These are phyloP conservation scores for Melanaphis sacchari DNA, from an alignment of 1,140 invertebrate genomes.

Conservation along the genomic window DNA sequence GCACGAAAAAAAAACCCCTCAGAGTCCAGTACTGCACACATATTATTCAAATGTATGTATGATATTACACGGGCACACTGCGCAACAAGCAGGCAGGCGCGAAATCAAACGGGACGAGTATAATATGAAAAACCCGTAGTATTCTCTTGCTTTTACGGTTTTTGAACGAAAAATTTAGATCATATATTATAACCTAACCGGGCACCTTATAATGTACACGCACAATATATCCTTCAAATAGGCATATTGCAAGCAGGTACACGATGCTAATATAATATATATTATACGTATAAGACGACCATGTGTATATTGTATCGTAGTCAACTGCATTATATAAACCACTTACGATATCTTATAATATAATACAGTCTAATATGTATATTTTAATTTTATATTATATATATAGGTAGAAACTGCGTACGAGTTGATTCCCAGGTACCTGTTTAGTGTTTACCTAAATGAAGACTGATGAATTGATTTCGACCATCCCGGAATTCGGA, in stretches of 20 bases:
- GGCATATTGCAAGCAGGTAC: not conserved
- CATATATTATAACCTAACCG: not conserved
- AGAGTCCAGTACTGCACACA: not conserved
- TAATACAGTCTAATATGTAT: too few relatives aligned
- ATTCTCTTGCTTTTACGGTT: not conserved
- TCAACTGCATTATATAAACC: not conserved
- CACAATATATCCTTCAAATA: not conserved
- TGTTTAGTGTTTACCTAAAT: not conserved
- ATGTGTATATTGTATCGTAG: not conserved
- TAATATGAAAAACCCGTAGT: not conserved
- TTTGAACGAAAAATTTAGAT: slow-evolving; percentile 5
- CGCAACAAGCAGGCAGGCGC: not conserved
- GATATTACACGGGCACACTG: not conserved
- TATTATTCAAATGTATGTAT: not conserved
- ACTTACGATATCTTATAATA: not conserved
- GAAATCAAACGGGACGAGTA: not conserved
- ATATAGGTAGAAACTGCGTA: not conserved
- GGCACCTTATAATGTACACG: not conserved
- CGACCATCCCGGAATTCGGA: too few relatives aligned
- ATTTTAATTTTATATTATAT: not conserved
- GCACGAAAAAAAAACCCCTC: not conserved
- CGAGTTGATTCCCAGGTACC: not conserved
- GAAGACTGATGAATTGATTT: too few relatives aligned
- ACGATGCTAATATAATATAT: not conserved
- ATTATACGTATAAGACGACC: not conserved